Percentiles rank a stretch among this genome's conserved stretches.
Conservation (phyloP, 2,888 invertebrate genomes). For the Xanthia togata region DNA sequence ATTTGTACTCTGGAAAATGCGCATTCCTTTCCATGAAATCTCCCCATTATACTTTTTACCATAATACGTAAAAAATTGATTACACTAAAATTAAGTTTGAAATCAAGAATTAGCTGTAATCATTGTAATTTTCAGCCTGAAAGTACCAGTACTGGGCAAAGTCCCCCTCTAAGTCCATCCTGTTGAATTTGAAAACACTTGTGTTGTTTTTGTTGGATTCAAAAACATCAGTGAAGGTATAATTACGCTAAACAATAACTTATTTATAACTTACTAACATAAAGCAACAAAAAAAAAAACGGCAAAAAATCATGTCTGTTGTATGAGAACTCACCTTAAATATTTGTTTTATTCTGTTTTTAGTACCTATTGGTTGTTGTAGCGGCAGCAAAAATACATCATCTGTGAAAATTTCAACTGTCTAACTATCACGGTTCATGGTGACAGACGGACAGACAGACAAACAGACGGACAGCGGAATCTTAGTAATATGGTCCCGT, state of each 20-base stretch:
- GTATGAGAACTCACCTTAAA: no score
- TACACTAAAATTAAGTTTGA: background rate
- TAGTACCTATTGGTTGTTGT: no score
- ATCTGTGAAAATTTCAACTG: no score
- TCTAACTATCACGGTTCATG: no score
- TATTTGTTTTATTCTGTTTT: no score
- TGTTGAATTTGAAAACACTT: background rate
- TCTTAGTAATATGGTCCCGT: no score
- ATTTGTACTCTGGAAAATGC: background rate
- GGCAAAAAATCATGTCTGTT: no score
- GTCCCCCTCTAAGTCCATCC: background rate
- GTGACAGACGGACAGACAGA: no score
- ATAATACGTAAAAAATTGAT: background rate
- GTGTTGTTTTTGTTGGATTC: background rate
- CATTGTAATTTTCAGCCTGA: background rate
- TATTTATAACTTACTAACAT: no score
- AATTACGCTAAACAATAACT: background rate
- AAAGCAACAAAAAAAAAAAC: slow-evolving; percentile 13
- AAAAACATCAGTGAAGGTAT: background rate
- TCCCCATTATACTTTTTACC: background rate
- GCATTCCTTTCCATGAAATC: background rate
- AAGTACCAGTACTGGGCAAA: background rate
- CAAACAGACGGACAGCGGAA: no score
- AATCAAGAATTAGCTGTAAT: no score
- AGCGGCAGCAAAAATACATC: no score